Evolutionary conservation across 2,113 vertebrate genomes (phyloP).

Genomic region (Spermophilus dauricus): DNA sequence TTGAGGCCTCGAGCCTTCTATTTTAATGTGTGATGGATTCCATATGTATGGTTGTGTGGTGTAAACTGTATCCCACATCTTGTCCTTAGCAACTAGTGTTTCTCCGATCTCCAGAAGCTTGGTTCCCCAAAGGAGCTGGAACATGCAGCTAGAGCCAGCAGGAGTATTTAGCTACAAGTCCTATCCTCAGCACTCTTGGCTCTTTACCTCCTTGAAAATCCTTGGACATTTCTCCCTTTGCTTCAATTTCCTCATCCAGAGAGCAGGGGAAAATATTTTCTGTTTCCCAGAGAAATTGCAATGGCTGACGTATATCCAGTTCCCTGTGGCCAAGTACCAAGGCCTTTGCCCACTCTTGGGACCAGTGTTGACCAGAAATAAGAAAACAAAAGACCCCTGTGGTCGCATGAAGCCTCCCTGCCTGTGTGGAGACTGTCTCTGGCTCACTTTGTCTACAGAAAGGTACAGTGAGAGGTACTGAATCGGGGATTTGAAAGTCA

Average conservation of each 20-base stretch:
- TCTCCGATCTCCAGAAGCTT: slow-evolving; percentile 23
- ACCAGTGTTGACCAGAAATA: slow-evolving; percentile 70
- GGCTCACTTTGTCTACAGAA: not conserved
- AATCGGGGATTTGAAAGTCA: not conserved
- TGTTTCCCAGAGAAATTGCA: slow-evolving; percentile 74
- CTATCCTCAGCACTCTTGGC: slow-evolving; percentile 70
- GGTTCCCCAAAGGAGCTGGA: slow-evolving; percentile 55
- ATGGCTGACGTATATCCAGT: slow-evolving; percentile 70
- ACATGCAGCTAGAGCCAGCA: slow-evolving; percentile 29
- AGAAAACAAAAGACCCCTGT: slow-evolving; percentile 57
- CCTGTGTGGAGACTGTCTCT: not conserved
- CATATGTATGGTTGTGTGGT: slow-evolving; percentile 65
- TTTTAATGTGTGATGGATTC: slow-evolving; percentile 69
- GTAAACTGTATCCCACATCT: slow-evolving; percentile 59
- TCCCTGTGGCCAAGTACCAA: slow-evolving; percentile 61
- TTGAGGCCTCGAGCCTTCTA: slow-evolving; percentile 33
- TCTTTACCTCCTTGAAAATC: slow-evolving; percentile 69
- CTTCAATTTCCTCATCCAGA: slow-evolving; percentile 65
- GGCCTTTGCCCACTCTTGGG: slow-evolving; percentile 72
- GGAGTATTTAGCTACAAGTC: slow-evolving; percentile 18
- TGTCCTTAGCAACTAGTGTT: slow-evolving; percentile 75
- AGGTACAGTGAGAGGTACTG: not conserved
- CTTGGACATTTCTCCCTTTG: slow-evolving; percentile 69
- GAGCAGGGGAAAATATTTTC: slow-evolving; percentile 54
- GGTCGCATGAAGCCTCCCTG: not conserved